phyloP scores from a whole-genome alignment of 2,797 vertebrate genomes.

The Percopsis omiscomaycus region DNA sequence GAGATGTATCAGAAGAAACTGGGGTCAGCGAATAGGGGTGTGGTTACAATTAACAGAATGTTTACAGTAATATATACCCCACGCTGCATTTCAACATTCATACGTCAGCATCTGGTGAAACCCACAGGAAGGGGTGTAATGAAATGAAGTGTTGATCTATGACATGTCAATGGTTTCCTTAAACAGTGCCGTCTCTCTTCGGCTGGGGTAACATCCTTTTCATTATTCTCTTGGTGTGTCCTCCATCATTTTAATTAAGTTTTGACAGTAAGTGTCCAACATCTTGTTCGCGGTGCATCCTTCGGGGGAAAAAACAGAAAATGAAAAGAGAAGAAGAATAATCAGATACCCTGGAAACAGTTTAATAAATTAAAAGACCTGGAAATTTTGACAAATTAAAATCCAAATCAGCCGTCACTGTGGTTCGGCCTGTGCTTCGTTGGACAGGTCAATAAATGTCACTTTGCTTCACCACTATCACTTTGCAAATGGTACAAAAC shows the following conservation, averaged over 20 bases:
- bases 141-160: constrained; percentile 37
- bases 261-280: constrained; percentile 34
- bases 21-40: no score
- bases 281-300: constrained; percentile 17
- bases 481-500: constrained; percentile 62
- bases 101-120: constrained; percentile 20
- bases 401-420: constrained; percentile 45
- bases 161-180: constrained; percentile 23
- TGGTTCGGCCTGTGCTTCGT: constrained; percentile 11
- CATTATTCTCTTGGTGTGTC: constrained; percentile 41
- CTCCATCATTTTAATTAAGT: constrained; percentile 60
- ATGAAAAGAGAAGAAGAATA: constrained; percentile 17
- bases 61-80: constrained; percentile 16
- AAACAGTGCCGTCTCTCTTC: constrained; percentile 32
- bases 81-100: constrained; percentile 15
- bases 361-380: constrained; percentile 31
- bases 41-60: constrained; percentile 11
- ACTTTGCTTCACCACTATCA: constrained; percentile 57
- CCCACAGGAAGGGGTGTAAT: constrained; percentile 20
- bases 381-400: constrained; percentile 42
- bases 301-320: constrained; percentile 10
- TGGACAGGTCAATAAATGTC: constrained; percentile 34
- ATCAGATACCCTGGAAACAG: constrained; percentile 21
- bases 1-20: neutral
- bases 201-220: constrained; percentile 34